Percentiles rank a stretch among this genome's conserved stretches.
Conservation (phyloP, 2,797 vertebrate species). For the Helicolenus hilgendorfi region DNA sequence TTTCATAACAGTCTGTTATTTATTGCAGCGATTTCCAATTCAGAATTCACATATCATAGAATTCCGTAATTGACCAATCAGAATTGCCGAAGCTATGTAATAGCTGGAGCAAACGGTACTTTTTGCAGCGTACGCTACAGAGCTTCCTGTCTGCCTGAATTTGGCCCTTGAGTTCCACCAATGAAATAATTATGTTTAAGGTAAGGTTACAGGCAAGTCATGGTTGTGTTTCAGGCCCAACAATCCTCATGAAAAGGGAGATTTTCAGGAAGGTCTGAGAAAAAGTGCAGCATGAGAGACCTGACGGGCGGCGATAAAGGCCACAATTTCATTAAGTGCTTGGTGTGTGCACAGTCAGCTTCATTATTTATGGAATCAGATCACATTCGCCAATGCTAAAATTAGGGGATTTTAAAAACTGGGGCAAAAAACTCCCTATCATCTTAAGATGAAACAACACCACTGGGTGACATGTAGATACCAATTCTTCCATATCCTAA, state of each 20-base stretch:
- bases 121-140: neutral
- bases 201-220: too few relatives aligned
- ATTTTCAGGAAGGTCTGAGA: neutral
- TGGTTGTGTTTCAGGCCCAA: neutral
- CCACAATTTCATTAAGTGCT: neutral
- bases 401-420: neutral
- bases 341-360: neutral
- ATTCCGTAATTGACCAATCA: too few relatives aligned
- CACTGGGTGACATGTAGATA: neutral
- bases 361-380: neutral
- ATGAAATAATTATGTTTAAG: neutral
- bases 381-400: neutral
- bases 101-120: too few relatives aligned
- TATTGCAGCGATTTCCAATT: too few relatives aligned
- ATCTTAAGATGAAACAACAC: neutral
- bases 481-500: neutral
- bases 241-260: neutral
- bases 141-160: neutral
- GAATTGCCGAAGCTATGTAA: too few relatives aligned
- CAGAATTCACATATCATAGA: too few relatives aligned
- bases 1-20: too few relatives aligned
- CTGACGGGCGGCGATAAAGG: neutral
- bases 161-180: neutral
- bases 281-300: neutral
- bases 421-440: neutral